Conservation (phyloP, 2,888 invertebrate genomes). For the Tetheella fluctuosa region DNA sequence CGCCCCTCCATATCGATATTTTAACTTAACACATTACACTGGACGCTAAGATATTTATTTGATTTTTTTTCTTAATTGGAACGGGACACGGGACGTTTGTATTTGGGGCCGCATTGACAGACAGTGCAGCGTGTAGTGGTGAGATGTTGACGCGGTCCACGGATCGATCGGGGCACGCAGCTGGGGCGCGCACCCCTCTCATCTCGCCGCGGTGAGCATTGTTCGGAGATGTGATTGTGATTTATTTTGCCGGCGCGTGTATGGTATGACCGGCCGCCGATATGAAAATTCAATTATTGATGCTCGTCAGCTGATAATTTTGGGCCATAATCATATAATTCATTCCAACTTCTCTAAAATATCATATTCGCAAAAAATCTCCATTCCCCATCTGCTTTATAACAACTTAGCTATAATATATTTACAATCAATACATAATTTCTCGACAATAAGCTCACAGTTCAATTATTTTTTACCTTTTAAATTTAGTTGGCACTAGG, state of each 20-base stretch:
- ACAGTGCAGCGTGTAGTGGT: conserved; percentile 64
- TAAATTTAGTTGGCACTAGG: conserved; percentile 24
- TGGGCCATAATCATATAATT: conserved; percentile 20
- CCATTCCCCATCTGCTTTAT: background rate
- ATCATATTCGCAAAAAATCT: background rate
- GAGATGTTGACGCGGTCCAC: conserved; percentile 66
- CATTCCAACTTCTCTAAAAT: background rate
- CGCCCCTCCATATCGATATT: conserved; percentile 74
- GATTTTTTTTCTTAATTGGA: conserved; percentile 34
- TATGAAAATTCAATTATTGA: conserved; percentile 43
- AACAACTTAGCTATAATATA: background rate
- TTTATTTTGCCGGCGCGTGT: conserved; percentile 63
- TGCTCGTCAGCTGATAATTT: conserved; percentile 47
- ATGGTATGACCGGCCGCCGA: conserved; percentile 50
- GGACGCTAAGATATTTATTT: conserved; percentile 40
- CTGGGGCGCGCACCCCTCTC: conserved; percentile 83
- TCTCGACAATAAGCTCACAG: background rate
- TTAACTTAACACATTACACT: conserved; percentile 64
- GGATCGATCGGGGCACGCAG: conserved; percentile 80
- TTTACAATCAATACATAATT: background rate
- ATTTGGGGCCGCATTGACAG: conserved; percentile 65
- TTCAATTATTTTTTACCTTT: conserved; percentile 16
- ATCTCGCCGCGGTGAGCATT: conserved; percentile 68
- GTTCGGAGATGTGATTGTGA: conserved; percentile 75
- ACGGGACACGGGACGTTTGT: conserved; percentile 48